These are phyloP conservation scores for Hylaeus anthracinus DNA, from an alignment of 1,140 invertebrate species.

Conservation along the genomic window DNA sequence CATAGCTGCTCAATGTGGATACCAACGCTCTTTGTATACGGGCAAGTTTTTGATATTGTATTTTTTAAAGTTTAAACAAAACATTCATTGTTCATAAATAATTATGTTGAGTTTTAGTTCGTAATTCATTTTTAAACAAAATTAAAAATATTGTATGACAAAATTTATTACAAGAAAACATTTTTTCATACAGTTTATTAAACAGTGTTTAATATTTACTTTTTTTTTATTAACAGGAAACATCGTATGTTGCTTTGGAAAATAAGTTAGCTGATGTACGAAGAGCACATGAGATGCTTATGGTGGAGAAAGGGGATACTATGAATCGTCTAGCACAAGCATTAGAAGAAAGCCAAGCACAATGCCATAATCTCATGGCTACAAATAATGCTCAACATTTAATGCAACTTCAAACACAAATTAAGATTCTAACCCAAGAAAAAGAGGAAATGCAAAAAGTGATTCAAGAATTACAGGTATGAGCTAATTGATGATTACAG, in stretches of 20 bases:
- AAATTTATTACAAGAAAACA: background rate
- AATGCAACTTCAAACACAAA: slow-evolving; percentile 70
- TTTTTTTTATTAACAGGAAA: slow-evolving; percentile 62
- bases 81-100: background rate
- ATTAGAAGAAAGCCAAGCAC: slow-evolving; percentile 74
- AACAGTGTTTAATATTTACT: background rate
- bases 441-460: slow-evolving; percentile 72
- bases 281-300: slow-evolving; percentile 70
- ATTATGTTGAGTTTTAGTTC: slow-evolving; percentile 12
- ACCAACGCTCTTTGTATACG: slow-evolving; percentile 58
- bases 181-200: background rate
- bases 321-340: slow-evolving; percentile 74
- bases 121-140: background rate
- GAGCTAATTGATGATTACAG: slow-evolving; percentile 24
- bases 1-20: slow-evolving; percentile 65
- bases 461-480: slow-evolving; percentile 73
- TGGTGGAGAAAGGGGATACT: slow-evolving; percentile 76
- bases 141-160: background rate
- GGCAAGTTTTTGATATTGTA: slow-evolving; percentile 60
- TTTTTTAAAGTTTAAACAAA: slow-evolving; percentile 13
- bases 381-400: slow-evolving; percentile 71
- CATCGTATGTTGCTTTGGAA: slow-evolving; percentile 66
- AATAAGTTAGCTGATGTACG: slow-evolving; percentile 73
- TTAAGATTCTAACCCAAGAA: slow-evolving; percentile 70
- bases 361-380: slow-evolving; percentile 74